These are phyloP conservation scores for Thalassophryne amazonica DNA, from an alignment of 2,797 vertebrate species.

Conservation along the genomic window DNA sequence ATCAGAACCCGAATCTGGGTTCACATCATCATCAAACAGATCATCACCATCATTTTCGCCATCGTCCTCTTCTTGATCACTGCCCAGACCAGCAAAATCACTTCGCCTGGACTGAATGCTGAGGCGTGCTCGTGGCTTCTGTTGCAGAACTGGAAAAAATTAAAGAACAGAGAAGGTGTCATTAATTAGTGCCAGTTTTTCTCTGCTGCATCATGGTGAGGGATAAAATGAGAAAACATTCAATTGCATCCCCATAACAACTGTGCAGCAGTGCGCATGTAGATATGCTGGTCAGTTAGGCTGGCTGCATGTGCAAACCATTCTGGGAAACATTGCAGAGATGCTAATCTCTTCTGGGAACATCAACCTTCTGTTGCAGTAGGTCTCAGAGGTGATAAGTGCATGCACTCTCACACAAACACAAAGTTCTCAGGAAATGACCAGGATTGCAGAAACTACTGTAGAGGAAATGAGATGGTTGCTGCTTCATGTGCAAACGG, in stretches of 20 bases:
- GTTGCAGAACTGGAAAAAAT: slow-evolving; percentile 38
- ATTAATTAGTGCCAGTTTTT: slow-evolving; percentile 17
- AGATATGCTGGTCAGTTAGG: slow-evolving; percentile 27
- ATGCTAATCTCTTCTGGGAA: slow-evolving; percentile 60
- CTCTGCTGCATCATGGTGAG: slow-evolving; percentile 6
- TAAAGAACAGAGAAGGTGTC: slow-evolving; percentile 16
- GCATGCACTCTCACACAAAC: not conserved
- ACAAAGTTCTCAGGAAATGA: slow-evolving; percentile 18
- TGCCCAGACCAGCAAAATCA: slow-evolving; percentile 56
- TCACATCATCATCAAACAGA: slow-evolving; percentile 36
- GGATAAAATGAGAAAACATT: slow-evolving; percentile 32
- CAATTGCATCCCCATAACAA: slow-evolving; percentile 33
- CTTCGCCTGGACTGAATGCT: slow-evolving; percentile 57
- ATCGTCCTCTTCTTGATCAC: slow-evolving; percentile 55
- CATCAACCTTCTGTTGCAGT: slow-evolving; percentile 36
- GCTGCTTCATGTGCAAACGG: slow-evolving; percentile 14
- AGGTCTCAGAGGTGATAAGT: slow-evolving; percentile 23
- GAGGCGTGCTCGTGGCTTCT: slow-evolving; percentile 29
- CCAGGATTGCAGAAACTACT: not conserved
- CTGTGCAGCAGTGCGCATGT: not conserved
- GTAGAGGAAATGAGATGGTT: slow-evolving; percentile 39
- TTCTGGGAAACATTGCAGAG: slow-evolving; percentile 61
- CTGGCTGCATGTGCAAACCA: slow-evolving; percentile 28
- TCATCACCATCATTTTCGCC: slow-evolving; percentile 36
- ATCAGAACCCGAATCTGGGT: slow-evolving; percentile 69